Evolutionary conservation across 2,888 invertebrate species (phyloP).

Genomic region (Geophilus truncorum): DNA sequence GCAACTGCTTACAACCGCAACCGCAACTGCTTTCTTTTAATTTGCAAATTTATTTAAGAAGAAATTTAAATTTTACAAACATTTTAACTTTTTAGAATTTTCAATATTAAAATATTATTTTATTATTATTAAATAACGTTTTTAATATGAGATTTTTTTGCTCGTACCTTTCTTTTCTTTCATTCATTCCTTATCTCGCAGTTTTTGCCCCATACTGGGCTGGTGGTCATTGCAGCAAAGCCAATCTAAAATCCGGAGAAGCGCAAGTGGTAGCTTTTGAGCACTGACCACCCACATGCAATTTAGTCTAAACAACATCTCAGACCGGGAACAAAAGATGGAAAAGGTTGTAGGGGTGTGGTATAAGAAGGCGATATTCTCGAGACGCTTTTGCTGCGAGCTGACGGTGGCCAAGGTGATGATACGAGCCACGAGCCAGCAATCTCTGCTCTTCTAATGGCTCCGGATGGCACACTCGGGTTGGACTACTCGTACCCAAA

Average conservation of each 20-base stretch:
- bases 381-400: neutral
- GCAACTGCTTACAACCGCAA: too few species aligned
- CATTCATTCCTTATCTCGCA: neutral
- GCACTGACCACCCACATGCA: constrained; percentile 6
- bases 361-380: constrained; percentile 1
- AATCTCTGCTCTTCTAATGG: constrained; percentile 25
- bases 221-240: neutral
- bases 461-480: constrained; percentile 21
- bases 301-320: constrained; percentile 6
- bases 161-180: neutral
- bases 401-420: constrained; percentile 25
- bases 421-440: constrained; percentile 27
- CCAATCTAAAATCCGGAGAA: neutral
- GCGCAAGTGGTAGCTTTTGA: neutral
- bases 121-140: too few species aligned
- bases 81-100: too few species aligned
- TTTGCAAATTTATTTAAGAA: too few species aligned
- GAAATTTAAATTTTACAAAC: too few species aligned
- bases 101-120: too few species aligned
- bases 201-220: neutral
- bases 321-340: neutral
- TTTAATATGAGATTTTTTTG: neutral
- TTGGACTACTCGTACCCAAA: constrained; percentile 12
- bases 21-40: too few species aligned
- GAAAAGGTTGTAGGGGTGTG: neutral